Evolutionary conservation across 2,797 vertebrate species (phyloP).

Genomic region (Selene dorsalis): DNA sequence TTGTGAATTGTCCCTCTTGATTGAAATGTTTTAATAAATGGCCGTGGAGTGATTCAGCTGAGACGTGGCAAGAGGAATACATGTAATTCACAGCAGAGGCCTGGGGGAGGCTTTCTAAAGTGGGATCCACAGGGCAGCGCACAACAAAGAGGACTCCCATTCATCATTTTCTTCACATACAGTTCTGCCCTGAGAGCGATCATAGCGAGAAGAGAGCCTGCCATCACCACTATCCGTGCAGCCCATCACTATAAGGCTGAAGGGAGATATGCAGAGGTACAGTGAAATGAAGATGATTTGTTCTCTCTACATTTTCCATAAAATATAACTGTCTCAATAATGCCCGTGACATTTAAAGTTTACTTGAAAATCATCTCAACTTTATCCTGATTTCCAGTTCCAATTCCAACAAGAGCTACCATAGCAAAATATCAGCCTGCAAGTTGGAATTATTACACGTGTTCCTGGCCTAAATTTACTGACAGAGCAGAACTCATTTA

Average conservation of each 20-base stretch:
- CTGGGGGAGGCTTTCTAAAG: constrained; percentile 9
- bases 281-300: constrained; percentile 9
- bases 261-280: neutral
- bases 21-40: neutral
- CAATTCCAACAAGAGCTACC: neutral
- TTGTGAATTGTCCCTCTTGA: no score
- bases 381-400: neutral
- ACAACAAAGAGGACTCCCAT: constrained; percentile 11
- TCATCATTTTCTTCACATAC: constrained; percentile 2
- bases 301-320: constrained; percentile 1
- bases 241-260: constrained; percentile 16
- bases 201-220: neutral
- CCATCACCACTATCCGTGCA: neutral
- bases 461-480: neutral
- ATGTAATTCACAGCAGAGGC: constrained; percentile 18
- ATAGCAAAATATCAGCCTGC: neutral
- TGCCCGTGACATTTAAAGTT: neutral
- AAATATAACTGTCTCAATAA: neutral
- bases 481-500: neutral
- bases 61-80: constrained; percentile 1
- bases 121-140: constrained; percentile 5
- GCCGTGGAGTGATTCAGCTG: neutral
- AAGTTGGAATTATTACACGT: neutral
- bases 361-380: neutral
- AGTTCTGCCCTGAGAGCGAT: neutral